Evolutionary conservation across 2,797 vertebrate species (phyloP), one percentile per base, ranked within the genome.

Genomic region (Crax fasciolata): DNA sequence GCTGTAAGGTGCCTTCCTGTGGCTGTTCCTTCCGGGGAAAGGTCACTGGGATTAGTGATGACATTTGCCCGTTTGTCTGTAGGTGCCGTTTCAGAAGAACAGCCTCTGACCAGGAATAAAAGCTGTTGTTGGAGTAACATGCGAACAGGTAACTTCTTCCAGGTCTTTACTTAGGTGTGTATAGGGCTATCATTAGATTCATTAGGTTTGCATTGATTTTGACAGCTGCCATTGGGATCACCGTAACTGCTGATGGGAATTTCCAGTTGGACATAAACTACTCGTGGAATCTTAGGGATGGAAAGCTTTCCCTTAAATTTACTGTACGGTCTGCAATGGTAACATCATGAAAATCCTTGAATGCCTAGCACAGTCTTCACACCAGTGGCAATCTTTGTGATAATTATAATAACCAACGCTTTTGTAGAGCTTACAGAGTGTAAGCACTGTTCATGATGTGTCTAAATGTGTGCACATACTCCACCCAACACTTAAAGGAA

Each of bases 91-190:
- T 97, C 92, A 89, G 88, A 97, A 97, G 92, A 71, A 73, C 79
- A 95, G 95, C 89, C 92, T 97, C 94, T 94, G 85, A 96, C 51
- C 96, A 95, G 95, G 97, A 97, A 96, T 89, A 96, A 97, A 80
- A 96, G 76, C 93, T 96, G 94, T 66, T 97, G 96, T 95, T 1
- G 88, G 95, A 97, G 96, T 98, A 98, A 98, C 97, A 98, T 98
- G 98, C 94, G 97, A 98, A 98, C 98, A 98, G 98, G 98, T 98
- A 98, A 98, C 84, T 96, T 90, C 79, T 95, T 93, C 27, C 94
- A 94, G 89, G 81, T 84, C 94, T 95, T 86, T 84, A 41, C 90
- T 74, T 93, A 74, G 84, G 55, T 78, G 13, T 77, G 19, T 54
- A 44, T 35, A 58, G 10, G 32, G 57, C 11, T 24, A 30, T 52